A percentile compares a stretch with the other conserved stretches of the same genome.
Conservation (phyloP, 2,888 invertebrate genomes). For the Netelia virgata region DNA sequence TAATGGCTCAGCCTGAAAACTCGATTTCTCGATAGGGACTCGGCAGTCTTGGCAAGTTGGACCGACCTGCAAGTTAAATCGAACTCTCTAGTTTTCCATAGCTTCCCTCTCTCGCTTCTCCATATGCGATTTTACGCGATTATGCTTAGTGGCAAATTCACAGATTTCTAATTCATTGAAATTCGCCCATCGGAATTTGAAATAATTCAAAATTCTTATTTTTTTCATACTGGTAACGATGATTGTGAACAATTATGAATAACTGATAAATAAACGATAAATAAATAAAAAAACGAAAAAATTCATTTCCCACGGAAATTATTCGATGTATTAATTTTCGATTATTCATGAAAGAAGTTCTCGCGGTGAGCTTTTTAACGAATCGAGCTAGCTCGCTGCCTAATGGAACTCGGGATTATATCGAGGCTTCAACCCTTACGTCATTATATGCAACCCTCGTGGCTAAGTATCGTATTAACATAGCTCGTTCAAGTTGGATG, state of each 20-base stretch:
- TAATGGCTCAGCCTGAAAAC: constrained; percentile 43
- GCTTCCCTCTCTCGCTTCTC: neutral
- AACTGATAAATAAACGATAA: neutral
- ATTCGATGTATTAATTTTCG: neutral
- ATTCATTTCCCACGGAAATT: no score
- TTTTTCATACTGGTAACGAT: no score
- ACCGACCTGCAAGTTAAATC: constrained; percentile 14
- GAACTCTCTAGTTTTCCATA: constrained; percentile 12
- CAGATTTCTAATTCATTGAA: no score
- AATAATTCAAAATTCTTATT: no score
- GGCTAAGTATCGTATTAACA: constrained; percentile 41
- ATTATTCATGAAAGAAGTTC: constrained; percentile 12
- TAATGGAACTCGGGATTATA: constrained; percentile 5
- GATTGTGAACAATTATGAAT: no score
- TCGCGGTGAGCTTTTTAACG: constrained; percentile 38
- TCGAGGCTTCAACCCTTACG: constrained; percentile 3
- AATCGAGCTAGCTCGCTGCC: neutral
- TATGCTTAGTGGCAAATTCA: no score
- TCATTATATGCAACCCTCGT: neutral
- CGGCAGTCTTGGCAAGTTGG: neutral
- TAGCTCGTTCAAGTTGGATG: neutral
- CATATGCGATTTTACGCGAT: no score
- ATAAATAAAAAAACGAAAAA: no score
- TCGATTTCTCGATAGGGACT: constrained; percentile 54
- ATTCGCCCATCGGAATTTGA: no score